phyloP scores from a whole-genome alignment of 2,888 invertebrate genomes.

The Elmis aenea region DNA sequence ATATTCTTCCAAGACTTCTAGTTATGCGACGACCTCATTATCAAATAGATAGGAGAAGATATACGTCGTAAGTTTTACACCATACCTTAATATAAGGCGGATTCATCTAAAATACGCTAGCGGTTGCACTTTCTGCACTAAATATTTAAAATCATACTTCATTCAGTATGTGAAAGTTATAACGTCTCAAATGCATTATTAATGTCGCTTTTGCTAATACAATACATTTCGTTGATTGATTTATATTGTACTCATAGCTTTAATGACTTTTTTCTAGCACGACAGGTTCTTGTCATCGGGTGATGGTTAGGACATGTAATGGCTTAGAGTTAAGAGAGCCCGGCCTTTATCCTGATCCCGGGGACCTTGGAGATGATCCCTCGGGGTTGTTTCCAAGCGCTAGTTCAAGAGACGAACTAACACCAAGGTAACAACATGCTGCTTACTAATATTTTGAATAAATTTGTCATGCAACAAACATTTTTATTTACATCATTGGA shows the following conservation, averaged over 20 bases:
- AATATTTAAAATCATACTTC: too few species aligned
- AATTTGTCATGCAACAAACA: too few species aligned
- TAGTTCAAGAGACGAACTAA: constrained; percentile 53
- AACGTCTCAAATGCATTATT: too few species aligned
- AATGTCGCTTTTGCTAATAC: too few species aligned
- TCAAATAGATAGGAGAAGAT: constrained; percentile 58
- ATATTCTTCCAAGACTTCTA: constrained; percentile 88
- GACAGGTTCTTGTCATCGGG: constrained; percentile 46
- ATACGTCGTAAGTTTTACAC: constrained; percentile 20
- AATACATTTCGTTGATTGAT: too few species aligned
- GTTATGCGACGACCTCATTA: constrained; percentile 84
- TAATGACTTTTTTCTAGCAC: constrained; percentile 26
- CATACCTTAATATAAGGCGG: too few species aligned
- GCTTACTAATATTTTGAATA: too few species aligned
- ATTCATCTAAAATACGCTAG: too few species aligned
- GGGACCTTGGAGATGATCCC: constrained; percentile 44
- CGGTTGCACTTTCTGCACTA: too few species aligned
- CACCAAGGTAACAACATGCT: constrained; percentile 52
- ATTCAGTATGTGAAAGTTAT: not conserved
- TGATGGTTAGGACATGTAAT: constrained; percentile 74
- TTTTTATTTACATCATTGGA: too few species aligned
- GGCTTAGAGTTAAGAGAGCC: constrained; percentile 66
- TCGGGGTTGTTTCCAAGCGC: constrained; percentile 53
- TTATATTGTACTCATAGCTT: not conserved
- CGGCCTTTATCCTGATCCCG: constrained; percentile 39